Evolutionary conservation across 2,797 vertebrate species (phyloP).

Genomic region (Bucorvus abyssinicus): DNA sequence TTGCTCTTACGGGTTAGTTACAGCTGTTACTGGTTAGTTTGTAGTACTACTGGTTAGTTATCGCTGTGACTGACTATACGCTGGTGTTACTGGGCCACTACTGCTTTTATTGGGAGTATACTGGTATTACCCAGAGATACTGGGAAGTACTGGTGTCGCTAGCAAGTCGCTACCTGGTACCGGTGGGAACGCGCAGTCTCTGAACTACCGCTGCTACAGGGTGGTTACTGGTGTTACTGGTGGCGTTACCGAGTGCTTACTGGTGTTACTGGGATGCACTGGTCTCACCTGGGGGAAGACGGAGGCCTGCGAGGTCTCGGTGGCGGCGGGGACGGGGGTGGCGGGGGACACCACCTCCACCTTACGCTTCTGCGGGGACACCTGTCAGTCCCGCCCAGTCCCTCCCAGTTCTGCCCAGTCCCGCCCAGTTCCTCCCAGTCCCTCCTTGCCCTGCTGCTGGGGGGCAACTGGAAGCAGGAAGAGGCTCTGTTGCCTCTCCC

Average conservation of each 20-base stretch:
- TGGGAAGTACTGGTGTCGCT: not conserved
- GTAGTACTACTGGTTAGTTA: too few relatives aligned
- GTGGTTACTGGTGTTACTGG: not conserved
- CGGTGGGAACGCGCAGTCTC: not conserved
- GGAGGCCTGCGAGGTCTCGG: slow-evolving; percentile 86
- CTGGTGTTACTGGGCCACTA: not conserved
- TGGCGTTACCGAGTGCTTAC: not conserved
- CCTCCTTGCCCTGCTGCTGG: not conserved
- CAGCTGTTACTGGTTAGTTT: too few relatives aligned
- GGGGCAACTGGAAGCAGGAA: not conserved
- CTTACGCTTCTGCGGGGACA: slow-evolving; percentile 88
- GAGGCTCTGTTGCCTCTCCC: too few relatives aligned
- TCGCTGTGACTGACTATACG: too few relatives aligned
- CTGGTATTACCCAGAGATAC: too few relatives aligned
- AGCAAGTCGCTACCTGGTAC: too few relatives aligned
- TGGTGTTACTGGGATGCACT: not conserved
- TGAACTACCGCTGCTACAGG: not conserved
- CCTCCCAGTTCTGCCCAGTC: not conserved
- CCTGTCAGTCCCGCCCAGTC: not conserved
- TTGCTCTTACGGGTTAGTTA: too few relatives aligned
- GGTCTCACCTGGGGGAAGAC: slow-evolving; percentile 84
- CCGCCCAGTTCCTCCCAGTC: not conserved
- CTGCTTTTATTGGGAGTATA: too few relatives aligned
- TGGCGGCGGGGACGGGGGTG: slow-evolving; percentile 82
- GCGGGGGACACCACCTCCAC: slow-evolving; percentile 86